Base-by-base conservation (phyloP, 2,888 invertebrate genomes). In the Folsomia candida region DNA sequence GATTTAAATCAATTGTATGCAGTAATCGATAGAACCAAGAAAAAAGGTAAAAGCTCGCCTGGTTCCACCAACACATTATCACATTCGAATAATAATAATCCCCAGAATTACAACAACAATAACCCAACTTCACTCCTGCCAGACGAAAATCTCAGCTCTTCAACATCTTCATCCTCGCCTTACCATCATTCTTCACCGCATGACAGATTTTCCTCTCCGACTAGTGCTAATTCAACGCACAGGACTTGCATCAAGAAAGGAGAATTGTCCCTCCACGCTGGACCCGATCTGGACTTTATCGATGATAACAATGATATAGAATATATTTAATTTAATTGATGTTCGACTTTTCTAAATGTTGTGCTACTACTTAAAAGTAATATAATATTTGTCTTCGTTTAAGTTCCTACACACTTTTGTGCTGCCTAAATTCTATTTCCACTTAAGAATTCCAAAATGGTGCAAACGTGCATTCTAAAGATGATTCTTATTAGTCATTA, bases 1-100 rank as follows among this genome's bases (percentile, higher is more conserved):
- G 69, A 78, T 62, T 66, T 78, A 27, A 71, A 73, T 66, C 78
- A 79, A 62, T 67, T 79, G 14, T 79, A 79, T 63, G 79, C 79
- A 22, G 72, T 73, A n/a, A 75, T 79, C 0, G 78, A 79, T 37
- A 79, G 76, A 58, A 74, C 70, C 26, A 76, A 74, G 58, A 79
- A 79, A 69, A 75, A 74, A 47, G 72, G 72, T 58, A 69, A 60
- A 54, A 51, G 59, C 51, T 3, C 70, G 3, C n/a, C n/a, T n/a
- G 37, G 37, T 37, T 37, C 37, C 14, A 37, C 37, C 14, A 37
- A 14, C 14, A 37, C 14, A 9, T 9, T 4, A 37, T 37, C 37
- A 37, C 14, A 4, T 14, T 37, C 37, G 37, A 47, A 29, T 37
- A 63, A 63, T 24, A 47, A 63, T 37, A 47, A 28, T 25, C n/a